Conservation (phyloP, 2,888 invertebrate species). For the Leucania comma region DNA sequence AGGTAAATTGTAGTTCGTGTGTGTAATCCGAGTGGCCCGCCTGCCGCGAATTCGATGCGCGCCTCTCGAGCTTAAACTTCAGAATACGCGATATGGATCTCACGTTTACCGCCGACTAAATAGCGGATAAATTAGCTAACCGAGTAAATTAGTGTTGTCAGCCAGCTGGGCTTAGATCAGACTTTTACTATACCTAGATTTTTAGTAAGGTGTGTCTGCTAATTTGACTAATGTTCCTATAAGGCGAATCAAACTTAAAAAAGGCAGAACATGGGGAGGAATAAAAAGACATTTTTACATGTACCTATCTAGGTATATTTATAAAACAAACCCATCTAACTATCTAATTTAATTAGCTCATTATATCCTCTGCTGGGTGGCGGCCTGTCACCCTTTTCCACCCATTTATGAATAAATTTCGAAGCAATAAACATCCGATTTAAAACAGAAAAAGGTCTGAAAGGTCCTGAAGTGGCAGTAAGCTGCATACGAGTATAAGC, state of each 20-base stretch:
- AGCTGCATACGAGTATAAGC: not conserved
- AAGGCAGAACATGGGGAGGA: not conserved
- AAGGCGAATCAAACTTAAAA: not conserved
- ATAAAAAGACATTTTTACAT: too few species aligned
- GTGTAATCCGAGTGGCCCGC: slow-evolving; percentile 76
- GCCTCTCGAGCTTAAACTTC: slow-evolving; percentile 80
- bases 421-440: not conserved
- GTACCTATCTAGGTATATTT: too few species aligned
- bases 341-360: too few species aligned
- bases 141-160: slow-evolving; percentile 82
- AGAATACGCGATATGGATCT: slow-evolving; percentile 86
- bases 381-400: too few species aligned
- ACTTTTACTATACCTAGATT: slow-evolving; percentile 15
- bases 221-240: not conserved
- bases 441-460: not conserved
- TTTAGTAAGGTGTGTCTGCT: not conserved
- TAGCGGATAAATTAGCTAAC: slow-evolving; percentile 88
- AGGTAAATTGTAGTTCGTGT: slow-evolving; percentile 67
- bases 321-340: too few species aligned
- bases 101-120: slow-evolving; percentile 88
- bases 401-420: not conserved
- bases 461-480: not conserved
- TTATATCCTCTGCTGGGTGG: too few species aligned
- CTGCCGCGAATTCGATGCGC: slow-evolving; percentile 82
- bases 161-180: slow-evolving; percentile 68